Evolutionary conservation across 2,113 vertebrate species (phyloP).

Genomic region (Geococcyx californianus): DNA sequence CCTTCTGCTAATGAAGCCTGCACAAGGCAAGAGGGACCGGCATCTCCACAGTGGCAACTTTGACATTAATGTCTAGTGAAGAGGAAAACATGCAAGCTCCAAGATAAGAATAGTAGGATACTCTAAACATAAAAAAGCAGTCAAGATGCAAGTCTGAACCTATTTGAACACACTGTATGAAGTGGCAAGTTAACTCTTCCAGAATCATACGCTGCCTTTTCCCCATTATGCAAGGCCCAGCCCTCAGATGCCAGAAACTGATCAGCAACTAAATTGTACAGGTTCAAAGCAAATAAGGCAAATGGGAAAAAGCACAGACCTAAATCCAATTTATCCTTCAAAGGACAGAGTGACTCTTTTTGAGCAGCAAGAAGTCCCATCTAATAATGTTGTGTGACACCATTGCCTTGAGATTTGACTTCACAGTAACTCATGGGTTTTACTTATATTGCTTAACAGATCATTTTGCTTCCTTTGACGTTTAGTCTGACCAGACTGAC

Average conservation of each 20-base stretch:
- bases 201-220: background rate
- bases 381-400: background rate
- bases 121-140: background rate
- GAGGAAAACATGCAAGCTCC: background rate
- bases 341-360: background rate
- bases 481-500: background rate
- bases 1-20: background rate
- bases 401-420: background rate
- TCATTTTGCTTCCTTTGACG: background rate
- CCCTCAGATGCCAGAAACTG: background rate
- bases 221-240: background rate
- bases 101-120: background rate
- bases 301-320: background rate
- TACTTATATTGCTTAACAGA: background rate
- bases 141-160: background rate
- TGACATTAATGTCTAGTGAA: background rate
- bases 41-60: background rate
- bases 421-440: background rate
- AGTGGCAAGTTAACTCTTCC: background rate
- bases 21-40: background rate
- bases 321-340: background rate
- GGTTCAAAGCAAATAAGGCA: background rate
- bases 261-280: background rate
- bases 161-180: background rate
- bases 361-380: background rate